phyloP scores from a whole-genome alignment of 2,797 vertebrate genomes.

The Phrynocephalus vlangalii region DNA sequence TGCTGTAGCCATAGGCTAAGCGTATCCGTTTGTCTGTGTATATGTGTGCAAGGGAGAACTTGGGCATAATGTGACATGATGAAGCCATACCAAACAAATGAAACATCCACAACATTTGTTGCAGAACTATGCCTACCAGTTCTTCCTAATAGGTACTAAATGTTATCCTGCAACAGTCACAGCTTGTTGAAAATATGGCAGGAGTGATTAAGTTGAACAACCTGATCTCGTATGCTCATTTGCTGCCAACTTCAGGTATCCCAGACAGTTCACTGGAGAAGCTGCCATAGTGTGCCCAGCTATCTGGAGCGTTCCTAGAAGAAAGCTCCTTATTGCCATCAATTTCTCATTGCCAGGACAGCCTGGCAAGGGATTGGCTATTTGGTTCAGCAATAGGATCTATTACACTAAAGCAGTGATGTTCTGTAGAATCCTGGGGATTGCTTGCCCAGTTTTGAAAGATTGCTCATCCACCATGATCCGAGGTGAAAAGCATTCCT shows the following conservation, averaged over 20 bases:
- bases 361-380: not conserved
- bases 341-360: not conserved
- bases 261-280: not conserved
- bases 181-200: not conserved
- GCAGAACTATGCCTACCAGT: not conserved
- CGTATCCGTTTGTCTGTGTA: slow-evolving; percentile 16
- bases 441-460: no score
- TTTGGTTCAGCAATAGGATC: slow-evolving; percentile 6
- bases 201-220: not conserved
- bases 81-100: not conserved
- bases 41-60: slow-evolving; percentile 24
- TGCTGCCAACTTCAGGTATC: not conserved
- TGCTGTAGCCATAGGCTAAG: slow-evolving; percentile 28
- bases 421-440: not conserved
- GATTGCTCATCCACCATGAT: no score
- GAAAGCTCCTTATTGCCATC: not conserved
- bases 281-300: not conserved
- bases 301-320: not conserved
- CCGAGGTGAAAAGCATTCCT: no score
- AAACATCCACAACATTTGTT: not conserved
- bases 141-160: not conserved
- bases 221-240: not conserved
- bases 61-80: not conserved
- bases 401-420: not conserved
- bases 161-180: slow-evolving; percentile 2